phyloP scores from a whole-genome alignment of 2,797 vertebrate species.

The Paratrypauchen microcephalus region DNA sequence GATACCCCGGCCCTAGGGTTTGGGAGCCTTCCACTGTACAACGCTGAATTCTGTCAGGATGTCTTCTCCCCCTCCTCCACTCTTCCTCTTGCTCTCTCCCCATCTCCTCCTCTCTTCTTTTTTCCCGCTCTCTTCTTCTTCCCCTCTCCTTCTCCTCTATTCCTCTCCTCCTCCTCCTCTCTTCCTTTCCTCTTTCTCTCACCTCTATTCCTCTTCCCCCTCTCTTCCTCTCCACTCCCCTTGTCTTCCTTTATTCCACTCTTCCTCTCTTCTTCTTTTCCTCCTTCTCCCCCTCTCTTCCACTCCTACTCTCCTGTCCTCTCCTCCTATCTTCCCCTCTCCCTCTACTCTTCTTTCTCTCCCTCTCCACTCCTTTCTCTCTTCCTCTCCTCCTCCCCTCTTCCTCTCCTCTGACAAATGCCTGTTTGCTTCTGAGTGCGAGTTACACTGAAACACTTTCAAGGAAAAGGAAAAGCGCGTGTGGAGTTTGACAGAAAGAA shows the following conservation, averaged over 20 bases:
- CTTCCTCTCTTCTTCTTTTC: background rate
- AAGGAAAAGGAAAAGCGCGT: conserved; percentile 24
- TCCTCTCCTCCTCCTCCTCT: too few relatives aligned
- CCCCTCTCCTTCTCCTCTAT: background rate
- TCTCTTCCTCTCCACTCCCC: too few relatives aligned
- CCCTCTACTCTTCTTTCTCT: background rate
- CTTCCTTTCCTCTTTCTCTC: too few relatives aligned
- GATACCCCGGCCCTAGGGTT: conserved; percentile 37
- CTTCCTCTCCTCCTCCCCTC: background rate
- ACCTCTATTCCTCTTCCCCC: background rate
- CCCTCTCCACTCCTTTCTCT: too few relatives aligned
- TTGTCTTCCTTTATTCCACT: too few relatives aligned
- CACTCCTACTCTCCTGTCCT: too few relatives aligned
- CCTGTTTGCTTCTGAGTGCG: background rate
- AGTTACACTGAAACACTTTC: conserved; percentile 18
- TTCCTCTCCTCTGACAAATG: background rate
- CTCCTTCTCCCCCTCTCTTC: background rate
- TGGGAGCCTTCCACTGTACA: conserved; percentile 40
- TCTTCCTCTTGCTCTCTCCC: too few relatives aligned
- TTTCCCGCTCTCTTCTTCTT: too few relatives aligned
- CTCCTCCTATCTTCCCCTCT: too few relatives aligned
- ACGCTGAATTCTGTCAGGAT: conserved; percentile 36
- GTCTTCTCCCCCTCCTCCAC: too few relatives aligned
- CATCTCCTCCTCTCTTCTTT: too few relatives aligned
- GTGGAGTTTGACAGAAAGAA: conserved; percentile 44